These are phyloP conservation scores for Heliconius cydno DNA, from an alignment of 2,888 invertebrate genomes.

Conservation along the genomic window DNA sequence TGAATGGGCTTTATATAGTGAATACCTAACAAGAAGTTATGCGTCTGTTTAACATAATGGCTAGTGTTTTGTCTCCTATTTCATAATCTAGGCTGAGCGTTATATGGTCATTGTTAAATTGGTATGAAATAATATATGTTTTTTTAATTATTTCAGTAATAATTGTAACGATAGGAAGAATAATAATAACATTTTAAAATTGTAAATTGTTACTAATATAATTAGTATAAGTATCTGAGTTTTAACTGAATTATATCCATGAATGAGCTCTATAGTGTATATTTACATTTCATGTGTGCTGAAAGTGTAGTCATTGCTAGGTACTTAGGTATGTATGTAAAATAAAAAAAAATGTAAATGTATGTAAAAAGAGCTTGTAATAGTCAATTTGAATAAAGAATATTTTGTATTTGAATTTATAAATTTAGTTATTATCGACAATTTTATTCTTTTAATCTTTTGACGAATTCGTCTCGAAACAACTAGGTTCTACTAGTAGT, in stretches of 20 bases:
- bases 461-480: too few species aligned
- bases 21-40: not conserved
- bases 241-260: too few species aligned
- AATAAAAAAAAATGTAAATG: not conserved
- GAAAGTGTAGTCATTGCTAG: not conserved
- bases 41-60: not conserved
- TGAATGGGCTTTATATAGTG: not conserved
- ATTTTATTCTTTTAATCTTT: conserved; percentile 22
- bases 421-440: not conserved
- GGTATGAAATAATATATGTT: not conserved
- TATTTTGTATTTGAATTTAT: too few species aligned
- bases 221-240: too few species aligned
- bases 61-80: not conserved
- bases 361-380: too few species aligned
- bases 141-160: not conserved
- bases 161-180: not conserved
- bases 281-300: not conserved
- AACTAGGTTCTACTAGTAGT: too few species aligned
- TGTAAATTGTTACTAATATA: too few species aligned
- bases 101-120: not conserved
- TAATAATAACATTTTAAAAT: too few species aligned
- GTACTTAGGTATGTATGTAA: not conserved
- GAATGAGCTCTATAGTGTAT: not conserved
- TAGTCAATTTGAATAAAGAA: too few species aligned
- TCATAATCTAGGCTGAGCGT: not conserved